Evolutionary conservation across 2,113 vertebrate species (phyloP), one percentile per base, ranked within the genome.

Genomic region (Bettongia penicillata): DNA sequence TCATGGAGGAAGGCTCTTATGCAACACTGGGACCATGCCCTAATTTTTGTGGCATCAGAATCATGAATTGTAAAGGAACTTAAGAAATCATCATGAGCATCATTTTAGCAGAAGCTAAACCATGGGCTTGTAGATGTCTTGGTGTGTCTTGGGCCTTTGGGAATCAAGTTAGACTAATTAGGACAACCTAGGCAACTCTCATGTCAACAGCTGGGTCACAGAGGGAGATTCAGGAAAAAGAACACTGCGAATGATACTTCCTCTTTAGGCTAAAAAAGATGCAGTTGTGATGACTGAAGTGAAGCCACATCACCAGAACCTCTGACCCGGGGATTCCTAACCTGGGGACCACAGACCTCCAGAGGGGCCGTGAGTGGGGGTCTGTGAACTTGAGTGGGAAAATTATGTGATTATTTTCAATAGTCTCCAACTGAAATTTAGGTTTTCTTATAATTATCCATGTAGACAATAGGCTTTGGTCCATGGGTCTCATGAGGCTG

Each of bases 51-150:
- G 90, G 28, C 43, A 26, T 53, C 93, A 52, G 37, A 51, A 48
- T 91, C n/a, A 25, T 8, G n/a, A 37, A 55, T 51, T 48, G 23
- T 53, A 77, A 84, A 28, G 47, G 94, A 92, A 94, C 0, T 7
- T 10, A 50, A 53, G 84, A 91, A 49, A 52, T 94, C 91, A 19
- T 26, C 48, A 90, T 43, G 92, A 92, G 61, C n/a, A 91, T n/a
- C 37, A 77, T 1, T 28, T 77, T n/a, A 77, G n/a, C 68, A 43
- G 68, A 95, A 96, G 92, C 57, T 92, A 92, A 95, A 68, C 8
- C 1, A 84, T 94, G 24, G 22, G 55, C 84, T 97, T 55, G 48
- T n/a, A 94, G 68, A 90, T 92, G 49, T 95, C 94, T 92, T 92
- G 28, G 91, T 4, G 51, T n/a, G 49, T 43, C 19, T 2, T 84